Base-by-base conservation (phyloP, 2,888 invertebrate genomes). In the Drosophila paucipuncta region DNA sequence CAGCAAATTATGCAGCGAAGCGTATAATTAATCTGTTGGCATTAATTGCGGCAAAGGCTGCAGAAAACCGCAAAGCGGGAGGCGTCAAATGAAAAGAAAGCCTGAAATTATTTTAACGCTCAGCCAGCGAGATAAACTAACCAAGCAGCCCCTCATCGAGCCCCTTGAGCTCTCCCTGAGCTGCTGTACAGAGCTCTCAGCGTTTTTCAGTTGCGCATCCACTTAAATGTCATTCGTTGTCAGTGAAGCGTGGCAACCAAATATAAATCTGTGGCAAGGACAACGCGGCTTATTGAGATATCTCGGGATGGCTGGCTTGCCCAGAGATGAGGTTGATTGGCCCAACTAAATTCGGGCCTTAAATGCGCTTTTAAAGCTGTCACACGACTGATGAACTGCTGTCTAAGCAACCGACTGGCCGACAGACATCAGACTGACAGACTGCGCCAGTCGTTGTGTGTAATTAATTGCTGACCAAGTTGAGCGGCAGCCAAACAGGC, bases 1-100 rank as follows among this genome's bases (percentile, higher is more conserved):
- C 68, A 76, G 74, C 82, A 70, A 78, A 80, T 77, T 73, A 82
- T 82, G 82, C 90, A 90, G 76, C 87, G 89, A 89, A 78, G 87
- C 87, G 87, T 87, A 85, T 85, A 87, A 87, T 90, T 87, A 87
- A 87, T 87, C 90, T 90, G 82, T 88, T 82, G 76, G 87, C 90
- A 90, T 87, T 87, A 87, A 87, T 87, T 87, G 87, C 78, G 83
- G 89, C 80, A 90, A 84, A 72, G 90, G 83, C 81, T 78, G 76
- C 72, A 80, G 59, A 65, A 65, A 60, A 63, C 50, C 54, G 50
- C 68, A 61, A 39, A 66, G 41, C n/a, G 64, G 28, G 39, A 54
- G 55, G 57, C 54, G 41, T 49, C 62, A 64, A 60, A 68, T 66
- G 54, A 72, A 72, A 71, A 69, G 47, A 76, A 73, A 66, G 73